Evolutionary conservation across 2,888 invertebrate species (phyloP), one percentile per base, ranked within the genome.

Genomic region (Tridacna crocea): DNA sequence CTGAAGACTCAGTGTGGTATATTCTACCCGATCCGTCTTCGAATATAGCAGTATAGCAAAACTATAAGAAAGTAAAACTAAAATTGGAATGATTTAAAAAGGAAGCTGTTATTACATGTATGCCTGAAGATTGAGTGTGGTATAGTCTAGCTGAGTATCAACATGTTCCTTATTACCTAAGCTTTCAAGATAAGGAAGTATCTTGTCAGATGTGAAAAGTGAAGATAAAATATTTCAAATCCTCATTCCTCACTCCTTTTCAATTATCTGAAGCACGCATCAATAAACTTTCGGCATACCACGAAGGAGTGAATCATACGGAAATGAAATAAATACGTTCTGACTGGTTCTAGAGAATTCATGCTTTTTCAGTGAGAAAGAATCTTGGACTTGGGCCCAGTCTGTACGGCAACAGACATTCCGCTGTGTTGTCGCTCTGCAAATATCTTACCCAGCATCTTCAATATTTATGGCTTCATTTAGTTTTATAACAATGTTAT

Each of bases 321-420:
- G 70, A 70, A 70, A 70, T 70, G 70, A 48, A 70, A 70, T 70
- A 70, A 48, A 48, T 51, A 70, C 51, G 26, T 17, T 22, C 70
- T 51, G 70, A 70, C 70, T 70, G 51, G 4, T 70, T 70, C 47
- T 24, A 48, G 22, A 70, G 70, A 70, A 70, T 70, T 70, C 68
- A 13, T 68, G 22, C 22, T 70, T 70, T 70, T 70, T 70, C 70
- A 48, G 70, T n/a, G 70, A 24, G 19, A 26, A 70, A 26, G 70
- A 70, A 70, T 70, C 13, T 70, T 70, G 70, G 70, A 70, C 19
- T 22, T n/a, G 24, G 10, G 70, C 70, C 70, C 48, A 70, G 70
- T 70, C 48, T 70, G 22, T 12, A 68, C 17, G 12, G 51, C n/a
- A 24, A 70, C 15, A 51, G 8, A 24, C 70, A 70, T 51, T 70